Percentiles rank a stretch among this genome's conserved stretches.
phyloP scores from a whole-genome alignment of 2,113 vertebrate genomes.

The Thryonomys swinderianus region DNA sequence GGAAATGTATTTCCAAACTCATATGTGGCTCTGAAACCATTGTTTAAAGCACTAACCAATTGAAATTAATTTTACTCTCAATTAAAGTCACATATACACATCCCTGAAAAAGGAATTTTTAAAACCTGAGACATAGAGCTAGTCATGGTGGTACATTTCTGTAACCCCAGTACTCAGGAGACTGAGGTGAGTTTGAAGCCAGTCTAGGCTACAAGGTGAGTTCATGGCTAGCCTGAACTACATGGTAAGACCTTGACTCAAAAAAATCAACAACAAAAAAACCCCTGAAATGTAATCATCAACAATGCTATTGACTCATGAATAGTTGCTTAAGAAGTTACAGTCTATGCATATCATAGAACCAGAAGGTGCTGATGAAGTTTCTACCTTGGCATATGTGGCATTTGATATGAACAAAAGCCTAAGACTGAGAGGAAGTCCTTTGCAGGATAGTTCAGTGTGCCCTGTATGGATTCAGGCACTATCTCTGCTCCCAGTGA shows the following conservation, averaged over 20 bases:
- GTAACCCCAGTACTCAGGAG: neutral
- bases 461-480: neutral
- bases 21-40: neutral
- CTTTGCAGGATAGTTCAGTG: neutral
- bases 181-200: neutral
- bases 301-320: neutral
- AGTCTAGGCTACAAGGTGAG: neutral
- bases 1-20: neutral
- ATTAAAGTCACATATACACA: neutral
- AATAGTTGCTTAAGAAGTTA: neutral
- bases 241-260: neutral
- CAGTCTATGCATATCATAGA: neutral
- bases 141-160: neutral
- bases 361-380: neutral
- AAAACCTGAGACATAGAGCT: neutral
- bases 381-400: neutral
- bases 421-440: fast-evolving
- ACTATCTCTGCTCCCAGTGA: fast-evolving
- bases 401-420: neutral
- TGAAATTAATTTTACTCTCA: slow-evolving; percentile 38
- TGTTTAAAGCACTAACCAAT: neutral
- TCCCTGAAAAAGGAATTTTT: neutral
- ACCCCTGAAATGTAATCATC: neutral
- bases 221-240: neutral
- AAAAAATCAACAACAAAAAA: neutral